Evolutionary conservation across 2,888 invertebrate species (phyloP), one percentile per base, ranked within the genome.

Genomic region (Reticulitermes lucifugus): DNA sequence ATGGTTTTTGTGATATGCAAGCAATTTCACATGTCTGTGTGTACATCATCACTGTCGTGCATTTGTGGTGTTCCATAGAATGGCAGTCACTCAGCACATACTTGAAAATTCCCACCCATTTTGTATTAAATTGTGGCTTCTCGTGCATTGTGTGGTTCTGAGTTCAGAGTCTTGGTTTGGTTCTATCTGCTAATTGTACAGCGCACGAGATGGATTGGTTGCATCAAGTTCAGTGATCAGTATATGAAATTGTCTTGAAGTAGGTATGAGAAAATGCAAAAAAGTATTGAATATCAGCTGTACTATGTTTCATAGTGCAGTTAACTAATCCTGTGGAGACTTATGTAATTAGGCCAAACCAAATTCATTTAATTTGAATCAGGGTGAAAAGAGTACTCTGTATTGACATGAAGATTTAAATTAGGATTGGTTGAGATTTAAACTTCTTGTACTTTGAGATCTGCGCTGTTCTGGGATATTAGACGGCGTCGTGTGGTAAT

Each of bases 1-100:
- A 79, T 79, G 55, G 29, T 55, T 22, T 79, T n/a, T 22, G 79
- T 55, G 55, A 65, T 65, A 4, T 55, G 21, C 55, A 80, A 80
- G 60, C 80, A 80, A n/a, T 22, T 80, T 80, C 73, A 60, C 59
- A 80, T 80, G 22, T 14, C 29, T 80, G 41, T 80, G 60, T 60
- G 41, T 80, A 41, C 41, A 35, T 80, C 25, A 35, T 80, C 59
- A 59, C 60, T 60, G 80, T 73, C 41, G 5, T 73, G 73, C 41
- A 41, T 41, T 21, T 41, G 35, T 41, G 6, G 29, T 41, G 41
- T 73, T 41, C 2, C 14, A 35, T 41, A 12, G 41, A 3, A 73
- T 73, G 73, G 41, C 29, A 73, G 25, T 12, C 70, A 29, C 70
- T 70, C 25, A 10, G 41, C 73, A 12, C 21, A 1, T 25, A 73